Percentiles rank a stretch among this genome's conserved stretches.
phyloP scores from a whole-genome alignment of 2,113 vertebrate species.

The Leptobrachium leishanense region DNA sequence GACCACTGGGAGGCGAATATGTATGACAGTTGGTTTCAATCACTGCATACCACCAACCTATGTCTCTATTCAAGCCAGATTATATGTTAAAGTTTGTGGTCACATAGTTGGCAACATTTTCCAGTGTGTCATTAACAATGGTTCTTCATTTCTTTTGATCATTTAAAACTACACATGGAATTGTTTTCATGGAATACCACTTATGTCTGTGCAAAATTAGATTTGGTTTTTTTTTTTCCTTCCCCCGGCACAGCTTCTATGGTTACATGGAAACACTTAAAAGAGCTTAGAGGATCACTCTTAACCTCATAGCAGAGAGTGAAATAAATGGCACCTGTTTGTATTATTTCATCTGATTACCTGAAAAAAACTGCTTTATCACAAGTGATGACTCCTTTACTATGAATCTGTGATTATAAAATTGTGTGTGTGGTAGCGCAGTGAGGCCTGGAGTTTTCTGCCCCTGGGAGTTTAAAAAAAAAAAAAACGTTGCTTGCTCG shows the following conservation, averaged over 20 bases:
- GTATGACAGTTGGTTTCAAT: constrained; percentile 41
- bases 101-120: constrained; percentile 34
- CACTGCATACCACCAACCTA: constrained; percentile 30
- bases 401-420: too few relatives aligned
- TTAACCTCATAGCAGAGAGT: too few relatives aligned
- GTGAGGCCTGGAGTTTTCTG: too few relatives aligned
- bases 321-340: too few relatives aligned
- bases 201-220: constrained; percentile 29
- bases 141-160: constrained; percentile 45
- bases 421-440: too few relatives aligned
- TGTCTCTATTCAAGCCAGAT: constrained; percentile 40
- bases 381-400: too few relatives aligned
- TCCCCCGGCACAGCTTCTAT: not conserved
- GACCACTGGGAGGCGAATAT: not conserved
- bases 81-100: constrained; percentile 44
- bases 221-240: constrained; percentile 8
- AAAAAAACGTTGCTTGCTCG: too few relatives aligned
- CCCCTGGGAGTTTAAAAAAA: too few relatives aligned
- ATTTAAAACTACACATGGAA: constrained; percentile 34
- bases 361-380: too few relatives aligned
- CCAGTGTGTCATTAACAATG: constrained; percentile 33
- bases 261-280: not conserved
- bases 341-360: too few relatives aligned
- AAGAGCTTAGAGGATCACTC: not conserved
- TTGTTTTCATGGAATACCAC: constrained; percentile 15